phyloP scores from a whole-genome alignment of 2,888 invertebrate genomes.

The Diogma glabrata region DNA sequence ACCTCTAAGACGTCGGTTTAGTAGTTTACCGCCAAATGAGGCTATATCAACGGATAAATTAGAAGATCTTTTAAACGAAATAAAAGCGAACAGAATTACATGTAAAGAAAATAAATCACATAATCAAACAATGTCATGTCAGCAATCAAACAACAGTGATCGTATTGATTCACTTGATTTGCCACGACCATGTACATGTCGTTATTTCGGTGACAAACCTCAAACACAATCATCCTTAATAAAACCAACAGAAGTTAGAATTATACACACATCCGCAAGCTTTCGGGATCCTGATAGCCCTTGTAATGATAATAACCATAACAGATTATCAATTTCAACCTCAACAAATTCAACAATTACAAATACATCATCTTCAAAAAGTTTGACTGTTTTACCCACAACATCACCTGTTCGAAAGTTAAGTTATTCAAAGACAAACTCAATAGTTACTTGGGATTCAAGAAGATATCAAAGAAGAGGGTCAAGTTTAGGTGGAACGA shows the following conservation, averaged over 20 bases:
- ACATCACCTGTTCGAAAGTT: slow-evolving; percentile 32
- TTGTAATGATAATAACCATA: neutral
- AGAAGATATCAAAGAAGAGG: slow-evolving; percentile 51
- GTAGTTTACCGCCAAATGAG: slow-evolving; percentile 27
- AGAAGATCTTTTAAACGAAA: slow-evolving; percentile 3
- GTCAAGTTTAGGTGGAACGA: slow-evolving; percentile 58
- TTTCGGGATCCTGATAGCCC: slow-evolving; percentile 9
- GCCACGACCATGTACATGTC: slow-evolving; percentile 70
- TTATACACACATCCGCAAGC: slow-evolving; percentile 29
- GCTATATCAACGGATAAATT: neutral
- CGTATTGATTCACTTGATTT: slow-evolving; percentile 36
- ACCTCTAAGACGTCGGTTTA: slow-evolving; percentile 26
- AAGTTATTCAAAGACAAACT: slow-evolving; percentile 39
- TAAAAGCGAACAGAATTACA: slow-evolving; percentile 5
- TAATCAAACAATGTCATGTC: slow-evolving; percentile 19
- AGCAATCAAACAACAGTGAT: slow-evolving; percentile 10
- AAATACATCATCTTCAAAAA: slow-evolving; percentile 5
- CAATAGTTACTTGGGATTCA: slow-evolving; percentile 62
- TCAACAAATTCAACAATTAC: slow-evolving; percentile 9
- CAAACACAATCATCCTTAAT: slow-evolving; percentile 39
- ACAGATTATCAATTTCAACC: neutral
- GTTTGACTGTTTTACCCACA: slow-evolving; percentile 32
- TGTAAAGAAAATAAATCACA: slow-evolving; percentile 20
- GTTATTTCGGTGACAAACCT: slow-evolving; percentile 63
- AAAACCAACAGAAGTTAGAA: slow-evolving; percentile 41